Conservation (phyloP, 37 sponge, comb jelly and placozoan species). For the Cliona cf. orientalis region DNA sequence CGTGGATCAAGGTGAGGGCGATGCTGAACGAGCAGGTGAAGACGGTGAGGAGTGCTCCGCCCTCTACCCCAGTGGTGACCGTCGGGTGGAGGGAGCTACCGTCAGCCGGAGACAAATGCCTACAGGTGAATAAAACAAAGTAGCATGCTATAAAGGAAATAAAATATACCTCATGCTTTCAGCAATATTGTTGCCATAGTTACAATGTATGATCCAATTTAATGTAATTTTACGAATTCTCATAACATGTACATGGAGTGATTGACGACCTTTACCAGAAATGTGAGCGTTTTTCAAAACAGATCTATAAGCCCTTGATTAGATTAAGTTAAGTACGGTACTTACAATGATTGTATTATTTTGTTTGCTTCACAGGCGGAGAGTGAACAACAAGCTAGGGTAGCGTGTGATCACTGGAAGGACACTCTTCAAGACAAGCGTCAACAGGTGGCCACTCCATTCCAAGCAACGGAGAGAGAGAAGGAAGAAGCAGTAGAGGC, state of each 20-base stretch:
- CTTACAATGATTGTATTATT: no score
- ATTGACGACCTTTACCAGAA: no score
- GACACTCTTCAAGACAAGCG: neutral
- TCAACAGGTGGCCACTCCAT: neutral
- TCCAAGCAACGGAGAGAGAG: neutral
- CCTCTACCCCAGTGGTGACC: conserved; percentile 75
- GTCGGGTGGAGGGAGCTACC: conserved; percentile 82
- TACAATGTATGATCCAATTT: no score
- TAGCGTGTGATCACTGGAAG: neutral
- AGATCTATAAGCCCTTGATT: no score
- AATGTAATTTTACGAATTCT: no score
- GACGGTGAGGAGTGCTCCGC: conserved; percentile 38
- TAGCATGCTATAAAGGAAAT: no score
- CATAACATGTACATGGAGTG: no score
- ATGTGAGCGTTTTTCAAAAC: no score
- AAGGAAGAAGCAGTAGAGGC: neutral
- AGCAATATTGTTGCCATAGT: no score
- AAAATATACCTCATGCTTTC: no score
- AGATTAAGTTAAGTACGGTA: no score
- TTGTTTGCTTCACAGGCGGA: conserved; percentile 5
- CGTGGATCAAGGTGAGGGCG: conserved; percentile 69
- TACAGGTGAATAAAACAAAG: conserved; percentile 50
- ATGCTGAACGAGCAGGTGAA: conserved; percentile 45
- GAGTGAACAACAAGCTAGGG: conserved; percentile 19
- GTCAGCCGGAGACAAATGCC: conserved; percentile 60